phyloP scores from a whole-genome alignment of 2,797 vertebrate species.

The Anguilla marmorata region DNA sequence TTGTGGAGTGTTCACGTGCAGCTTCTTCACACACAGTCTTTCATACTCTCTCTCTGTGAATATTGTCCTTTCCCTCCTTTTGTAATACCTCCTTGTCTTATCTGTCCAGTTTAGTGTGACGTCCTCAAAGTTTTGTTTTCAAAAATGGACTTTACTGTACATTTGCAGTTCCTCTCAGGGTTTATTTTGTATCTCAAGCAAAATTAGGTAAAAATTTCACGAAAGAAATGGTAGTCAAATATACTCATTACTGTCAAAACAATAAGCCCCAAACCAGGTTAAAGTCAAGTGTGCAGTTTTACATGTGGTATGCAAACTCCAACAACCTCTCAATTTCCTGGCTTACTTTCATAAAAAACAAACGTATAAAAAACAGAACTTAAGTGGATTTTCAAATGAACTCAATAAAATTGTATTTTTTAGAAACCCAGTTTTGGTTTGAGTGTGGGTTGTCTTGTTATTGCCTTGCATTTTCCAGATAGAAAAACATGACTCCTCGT shows the following conservation, averaged over 20 bases:
- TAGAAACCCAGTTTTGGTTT: slow-evolving; percentile 19
- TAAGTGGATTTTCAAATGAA: slow-evolving; percentile 17
- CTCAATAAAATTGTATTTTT: slow-evolving; percentile 32
- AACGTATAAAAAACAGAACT: background rate
- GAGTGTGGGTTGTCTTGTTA: slow-evolving; percentile 5
- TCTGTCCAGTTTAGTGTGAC: slow-evolving; percentile 7
- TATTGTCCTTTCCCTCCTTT: background rate
- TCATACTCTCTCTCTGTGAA: slow-evolving; percentile 8
- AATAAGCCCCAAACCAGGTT: slow-evolving; percentile 16
- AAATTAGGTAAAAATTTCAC: slow-evolving; percentile 17
- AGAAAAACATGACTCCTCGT: background rate
- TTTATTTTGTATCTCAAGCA: slow-evolving; percentile 53
- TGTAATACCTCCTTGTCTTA: background rate
- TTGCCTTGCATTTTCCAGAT: background rate
- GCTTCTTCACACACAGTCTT: slow-evolving; percentile 15
- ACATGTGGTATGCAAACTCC: slow-evolving; percentile 30
- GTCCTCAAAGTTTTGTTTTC: slow-evolving; percentile 34
- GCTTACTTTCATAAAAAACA: slow-evolving; percentile 18
- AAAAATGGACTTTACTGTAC: slow-evolving; percentile 42
- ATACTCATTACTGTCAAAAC: slow-evolving; percentile 8
- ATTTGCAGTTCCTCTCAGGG: slow-evolving; percentile 57
- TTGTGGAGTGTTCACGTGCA: slow-evolving; percentile 1
- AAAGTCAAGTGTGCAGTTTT: slow-evolving; percentile 14
- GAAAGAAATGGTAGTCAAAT: background rate
- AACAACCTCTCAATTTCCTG: slow-evolving; percentile 18